phyloP scores from a whole-genome alignment of 2,797 vertebrate species.

The Spinibarbus caldwelli region DNA sequence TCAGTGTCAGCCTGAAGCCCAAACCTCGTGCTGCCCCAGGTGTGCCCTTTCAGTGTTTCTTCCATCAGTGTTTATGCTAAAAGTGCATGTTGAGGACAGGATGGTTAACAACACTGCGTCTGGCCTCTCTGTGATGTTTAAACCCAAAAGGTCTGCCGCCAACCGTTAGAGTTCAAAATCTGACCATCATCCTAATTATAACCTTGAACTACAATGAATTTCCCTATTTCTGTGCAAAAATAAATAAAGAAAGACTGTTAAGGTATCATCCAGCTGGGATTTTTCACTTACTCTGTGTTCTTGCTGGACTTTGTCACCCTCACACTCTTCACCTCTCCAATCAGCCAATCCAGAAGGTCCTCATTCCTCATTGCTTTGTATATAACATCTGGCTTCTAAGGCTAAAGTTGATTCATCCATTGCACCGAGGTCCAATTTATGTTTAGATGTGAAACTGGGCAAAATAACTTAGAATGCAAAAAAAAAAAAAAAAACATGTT shows the following conservation, averaged over 20 bases:
- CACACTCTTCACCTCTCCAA: constrained; percentile 51
- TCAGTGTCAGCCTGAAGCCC: constrained; percentile 40
- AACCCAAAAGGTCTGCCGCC: background rate
- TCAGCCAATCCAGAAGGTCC: constrained; percentile 46
- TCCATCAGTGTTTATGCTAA: constrained; percentile 59
- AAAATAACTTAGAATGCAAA: constrained; percentile 14
- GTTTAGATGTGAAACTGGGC: constrained; percentile 38
- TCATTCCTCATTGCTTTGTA: constrained; percentile 48
- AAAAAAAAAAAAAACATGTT: background rate
- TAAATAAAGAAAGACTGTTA: constrained; percentile 10
- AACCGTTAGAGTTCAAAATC: constrained; percentile 17
- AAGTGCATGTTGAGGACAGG: constrained; percentile 59
- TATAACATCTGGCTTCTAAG: constrained; percentile 55
- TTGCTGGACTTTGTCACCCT: constrained; percentile 38
- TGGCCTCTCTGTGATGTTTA: constrained; percentile 49
- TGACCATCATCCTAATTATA: constrained; percentile 15
- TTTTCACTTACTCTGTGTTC: constrained; percentile 41
- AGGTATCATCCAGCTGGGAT: constrained; percentile 55
- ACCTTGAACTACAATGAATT: background rate
- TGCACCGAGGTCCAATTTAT: constrained; percentile 11
- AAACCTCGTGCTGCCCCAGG: constrained; percentile 42
- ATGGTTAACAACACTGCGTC: constrained; percentile 44
- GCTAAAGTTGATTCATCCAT: constrained; percentile 38
- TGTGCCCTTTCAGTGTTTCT: constrained; percentile 60
- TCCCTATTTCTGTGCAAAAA: background rate